Percentiles rank a stretch among this genome's conserved stretches.
phyloP scores from a whole-genome alignment of 2,113 vertebrate genomes.

The Neogale vison region DNA sequence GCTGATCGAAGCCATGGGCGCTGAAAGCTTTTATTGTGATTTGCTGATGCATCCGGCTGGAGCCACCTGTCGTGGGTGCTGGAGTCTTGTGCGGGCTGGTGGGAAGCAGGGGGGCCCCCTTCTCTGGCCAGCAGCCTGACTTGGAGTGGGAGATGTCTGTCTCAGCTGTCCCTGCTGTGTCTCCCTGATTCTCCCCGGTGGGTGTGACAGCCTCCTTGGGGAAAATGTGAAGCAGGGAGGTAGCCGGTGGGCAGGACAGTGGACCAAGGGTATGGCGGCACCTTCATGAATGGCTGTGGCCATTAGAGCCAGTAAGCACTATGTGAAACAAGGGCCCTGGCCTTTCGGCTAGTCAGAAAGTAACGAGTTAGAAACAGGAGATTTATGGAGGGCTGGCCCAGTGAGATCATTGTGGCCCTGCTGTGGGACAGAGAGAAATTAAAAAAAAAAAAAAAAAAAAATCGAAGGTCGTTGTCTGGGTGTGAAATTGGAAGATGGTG shows the following conservation, averaged over 20 bases:
- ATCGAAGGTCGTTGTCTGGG: not conserved
- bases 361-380: slow-evolving; percentile 72
- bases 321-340: not conserved
- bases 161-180: not conserved
- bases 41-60: slow-evolving; percentile 54
- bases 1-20: slow-evolving; percentile 71
- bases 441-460: not conserved
- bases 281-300: slow-evolving; percentile 60
- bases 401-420: not conserved
- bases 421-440: slow-evolving; percentile 38
- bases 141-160: not conserved
- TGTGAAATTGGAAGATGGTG: not conserved
- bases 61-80: not conserved
- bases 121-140: not conserved
- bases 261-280: not conserved
- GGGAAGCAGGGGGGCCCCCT: too few species aligned
- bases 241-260: not conserved
- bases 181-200: not conserved
- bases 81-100: not conserved
- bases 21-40: slow-evolving; percentile 73
- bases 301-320: not conserved
- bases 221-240: not conserved
- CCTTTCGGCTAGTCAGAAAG: slow-evolving; percentile 51
- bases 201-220: not conserved
- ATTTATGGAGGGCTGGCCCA: slow-evolving; percentile 70